phyloP scores from a whole-genome alignment of 2,797 vertebrate species.

The Dendrocincla tyrannina region DNA sequence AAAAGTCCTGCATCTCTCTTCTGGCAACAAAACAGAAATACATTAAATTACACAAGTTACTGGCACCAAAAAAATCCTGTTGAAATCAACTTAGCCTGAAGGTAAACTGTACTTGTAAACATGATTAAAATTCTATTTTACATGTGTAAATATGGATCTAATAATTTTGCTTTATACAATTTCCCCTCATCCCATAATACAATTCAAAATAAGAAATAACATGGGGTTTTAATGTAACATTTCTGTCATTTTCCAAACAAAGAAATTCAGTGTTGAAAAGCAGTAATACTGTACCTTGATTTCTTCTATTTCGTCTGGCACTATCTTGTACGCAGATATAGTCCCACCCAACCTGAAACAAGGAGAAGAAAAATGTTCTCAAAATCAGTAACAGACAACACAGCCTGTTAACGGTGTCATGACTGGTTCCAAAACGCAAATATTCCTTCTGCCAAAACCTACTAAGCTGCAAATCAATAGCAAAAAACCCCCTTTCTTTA shows the following conservation, averaged over 20 bases:
- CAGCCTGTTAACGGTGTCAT: background rate
- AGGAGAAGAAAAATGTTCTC: constrained; percentile 72
- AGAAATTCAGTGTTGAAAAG: constrained; percentile 35
- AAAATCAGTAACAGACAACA: constrained; percentile 44
- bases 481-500: background rate
- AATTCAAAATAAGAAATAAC: background rate
- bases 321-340: constrained; percentile 97
- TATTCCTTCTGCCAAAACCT: background rate
- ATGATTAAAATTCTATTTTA: background rate
- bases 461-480: background rate
- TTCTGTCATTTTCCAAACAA: background rate
- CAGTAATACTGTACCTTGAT: constrained; percentile 89
- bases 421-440: background rate
- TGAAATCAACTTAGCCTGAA: background rate
- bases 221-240: background rate
- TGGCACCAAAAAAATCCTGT: background rate
- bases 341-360: constrained; percentile 93
- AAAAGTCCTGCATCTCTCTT: background rate
- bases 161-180: background rate
- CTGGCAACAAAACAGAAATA: background rate
- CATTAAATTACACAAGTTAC: background rate
- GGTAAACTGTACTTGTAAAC: background rate
- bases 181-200: background rate
- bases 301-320: constrained; percentile 98
- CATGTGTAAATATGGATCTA: background rate